Conservation (phyloP, 1,140 invertebrate genomes). For the Aphaenogaster floridana region DNA sequence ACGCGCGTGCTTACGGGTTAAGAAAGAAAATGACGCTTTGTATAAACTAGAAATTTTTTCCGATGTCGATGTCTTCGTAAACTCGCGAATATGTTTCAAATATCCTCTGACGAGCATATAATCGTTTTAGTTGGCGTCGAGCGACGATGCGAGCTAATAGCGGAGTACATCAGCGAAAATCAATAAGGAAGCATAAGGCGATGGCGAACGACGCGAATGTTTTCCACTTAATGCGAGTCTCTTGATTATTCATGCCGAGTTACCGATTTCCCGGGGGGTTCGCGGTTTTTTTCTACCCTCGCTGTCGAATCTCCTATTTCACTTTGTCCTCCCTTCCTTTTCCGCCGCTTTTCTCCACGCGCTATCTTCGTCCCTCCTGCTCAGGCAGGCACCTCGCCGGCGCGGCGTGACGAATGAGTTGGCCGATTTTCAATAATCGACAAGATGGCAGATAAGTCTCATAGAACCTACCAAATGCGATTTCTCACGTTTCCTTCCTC, state of each 20-base stretch:
- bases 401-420: slow-evolving; percentile 33
- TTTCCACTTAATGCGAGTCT: slow-evolving; percentile 24
- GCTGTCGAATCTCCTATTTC: slow-evolving; percentile 6
- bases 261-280: not conserved
- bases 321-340: not conserved
- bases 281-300: not conserved
- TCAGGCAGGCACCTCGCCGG: not conserved
- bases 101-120: slow-evolving; percentile 34
- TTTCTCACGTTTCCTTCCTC: slow-evolving; percentile 70
- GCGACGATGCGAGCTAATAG: slow-evolving; percentile 28
- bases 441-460: slow-evolving; percentile 69
- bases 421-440: slow-evolving; percentile 74
- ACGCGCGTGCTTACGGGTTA: no score
- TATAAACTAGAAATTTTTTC: not conserved
- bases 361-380: no score
- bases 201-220: not conserved
- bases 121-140: slow-evolving; percentile 6
- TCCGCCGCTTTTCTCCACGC: no score
- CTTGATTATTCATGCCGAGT: slow-evolving; percentile 44
- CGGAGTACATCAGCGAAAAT: slow-evolving; percentile 59
- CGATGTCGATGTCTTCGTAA: not conserved
- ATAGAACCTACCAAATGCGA: slow-evolving; percentile 54
- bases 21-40: not conserved
- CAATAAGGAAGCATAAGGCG: slow-evolving; percentile 51
- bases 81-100: slow-evolving; percentile 19